A percentile compares a stretch with the other conserved stretches of the same genome.
Conservation (phyloP, 2,888 invertebrate genomes). For the Chouioia cunea region DNA sequence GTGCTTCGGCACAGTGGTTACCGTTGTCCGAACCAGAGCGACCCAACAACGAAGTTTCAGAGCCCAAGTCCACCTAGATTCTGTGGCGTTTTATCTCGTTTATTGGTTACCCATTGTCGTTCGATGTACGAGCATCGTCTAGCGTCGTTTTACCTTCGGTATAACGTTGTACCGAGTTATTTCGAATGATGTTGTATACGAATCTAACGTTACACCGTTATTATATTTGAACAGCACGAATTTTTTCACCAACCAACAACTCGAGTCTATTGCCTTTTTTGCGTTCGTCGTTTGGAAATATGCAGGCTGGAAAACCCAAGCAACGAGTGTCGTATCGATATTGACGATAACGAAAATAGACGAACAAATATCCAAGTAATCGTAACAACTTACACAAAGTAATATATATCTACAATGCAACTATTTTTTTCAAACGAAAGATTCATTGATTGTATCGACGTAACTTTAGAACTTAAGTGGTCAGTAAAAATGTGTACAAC, state of each 20-base stretch:
- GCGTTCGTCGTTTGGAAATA: background rate
- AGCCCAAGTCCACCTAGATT: slow-evolving; percentile 33
- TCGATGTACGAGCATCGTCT: background rate
- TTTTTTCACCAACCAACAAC: background rate
- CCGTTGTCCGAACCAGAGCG: slow-evolving; percentile 69
- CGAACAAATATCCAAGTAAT: slow-evolving; percentile 13
- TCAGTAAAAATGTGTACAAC: slow-evolving; percentile 33
- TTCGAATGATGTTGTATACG: too few relatives aligned
- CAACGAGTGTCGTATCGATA: slow-evolving; percentile 41
- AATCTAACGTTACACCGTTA: background rate
- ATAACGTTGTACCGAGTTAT: too few relatives aligned
- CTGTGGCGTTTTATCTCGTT: background rate
- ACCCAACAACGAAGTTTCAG: slow-evolving; percentile 37
- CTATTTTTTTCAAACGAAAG: slow-evolving; percentile 44
- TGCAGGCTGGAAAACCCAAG: slow-evolving; percentile 2
- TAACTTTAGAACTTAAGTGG: slow-evolving; percentile 40
- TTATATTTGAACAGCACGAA: background rate
- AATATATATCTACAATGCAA: slow-evolving; percentile 20
- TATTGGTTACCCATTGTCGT: background rate
- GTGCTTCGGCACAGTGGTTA: slow-evolving; percentile 74
- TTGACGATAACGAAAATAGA: slow-evolving; percentile 30
- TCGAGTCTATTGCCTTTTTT: background rate
- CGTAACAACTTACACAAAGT: slow-evolving; percentile 1
- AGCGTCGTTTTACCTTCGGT: too few relatives aligned
- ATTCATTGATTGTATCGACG: slow-evolving; percentile 40